Conservation (phyloP, 1,140 invertebrate species). For the Rhynchophorus ferrugineus region DNA sequence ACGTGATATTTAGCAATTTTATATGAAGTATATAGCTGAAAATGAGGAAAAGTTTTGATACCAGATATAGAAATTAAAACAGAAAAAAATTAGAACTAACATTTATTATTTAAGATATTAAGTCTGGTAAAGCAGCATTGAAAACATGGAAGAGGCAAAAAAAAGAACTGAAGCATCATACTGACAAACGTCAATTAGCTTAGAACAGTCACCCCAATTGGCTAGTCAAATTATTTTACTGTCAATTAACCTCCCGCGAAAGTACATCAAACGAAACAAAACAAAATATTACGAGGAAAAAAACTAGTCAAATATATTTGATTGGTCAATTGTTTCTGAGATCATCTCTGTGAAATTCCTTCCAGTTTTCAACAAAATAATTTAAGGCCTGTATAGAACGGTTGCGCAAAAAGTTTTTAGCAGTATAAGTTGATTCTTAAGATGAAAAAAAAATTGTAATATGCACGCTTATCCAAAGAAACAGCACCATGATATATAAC, state of each 20-base stretch:
- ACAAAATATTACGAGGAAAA: too few species aligned
- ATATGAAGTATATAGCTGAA: conserved; percentile 19
- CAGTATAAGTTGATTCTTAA: conserved; percentile 15
- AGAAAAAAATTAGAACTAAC: conserved; percentile 19
- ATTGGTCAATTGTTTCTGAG: too few species aligned
- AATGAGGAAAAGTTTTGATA: conserved; percentile 20
- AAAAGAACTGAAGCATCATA: not conserved
- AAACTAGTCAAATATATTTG: too few species aligned
- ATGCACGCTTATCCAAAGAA: conserved; percentile 23
- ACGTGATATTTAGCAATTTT: conserved; percentile 21
- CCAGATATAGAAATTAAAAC: conserved; percentile 25
- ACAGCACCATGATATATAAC: conserved; percentile 22
- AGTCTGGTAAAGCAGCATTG: conserved; percentile 7
- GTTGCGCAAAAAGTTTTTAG: conserved; percentile 14
- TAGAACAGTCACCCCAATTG: too few species aligned
- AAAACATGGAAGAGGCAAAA: conserved; percentile 7
- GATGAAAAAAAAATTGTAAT: conserved; percentile 17
- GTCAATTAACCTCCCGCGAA: too few species aligned
- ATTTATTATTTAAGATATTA: conserved; percentile 16
- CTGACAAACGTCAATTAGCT: conserved; percentile 4
- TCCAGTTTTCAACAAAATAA: not conserved
- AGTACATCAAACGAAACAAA: too few species aligned
- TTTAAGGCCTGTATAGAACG: not conserved
- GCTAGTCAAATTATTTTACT: too few species aligned
- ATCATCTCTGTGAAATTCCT: not conserved